Base-by-base conservation (phyloP, 2,797 vertebrate genomes). In the Triplophysa bombifrons region DNA sequence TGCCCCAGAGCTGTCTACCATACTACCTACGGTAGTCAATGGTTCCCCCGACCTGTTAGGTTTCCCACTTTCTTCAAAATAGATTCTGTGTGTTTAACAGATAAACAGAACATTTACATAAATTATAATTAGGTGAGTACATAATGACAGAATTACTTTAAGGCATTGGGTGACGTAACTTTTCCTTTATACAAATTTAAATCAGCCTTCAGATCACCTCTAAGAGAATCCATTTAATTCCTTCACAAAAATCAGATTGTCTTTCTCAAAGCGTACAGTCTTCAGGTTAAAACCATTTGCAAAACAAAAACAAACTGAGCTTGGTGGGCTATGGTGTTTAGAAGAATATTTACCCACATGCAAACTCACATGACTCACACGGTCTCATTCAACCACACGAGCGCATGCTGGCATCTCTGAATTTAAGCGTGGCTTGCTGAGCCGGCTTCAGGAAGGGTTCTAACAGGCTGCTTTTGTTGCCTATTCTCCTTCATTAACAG, bases 401-500 rank as follows among this genome's bases (percentile, higher is more conserved):
- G 48, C 34, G n/a, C 64, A 58, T 20, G 7, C 38, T 76, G 22
- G 27, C 64, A 58, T 68, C 38, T 68, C 50, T 55, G 20, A 56
- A 50, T 19, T 66, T 72, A 20, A 48, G 58, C 20, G 34, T 19
- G 20, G 25, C 50, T 73, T 72, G 65, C 74, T 46, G 46, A 72
- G 70, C 60, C 55, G 73, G 73, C 64, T 44, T 58, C 30, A 64
- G 16, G 30, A 81, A 63, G 22, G 10, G 30, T 71, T 67, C 30
- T 34, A 50, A 78, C 58, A 55, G 74, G 66, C 58, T 38, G 44
- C 66, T 75, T 72, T 70, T 83, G 75, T 81, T 90, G 82, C 79
- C 48, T 86, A 86, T 85, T 89, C 80, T 84, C 73, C 64, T 72
- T 53, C 30, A 34, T 60, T 56, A 12, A 77, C 85, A 78, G 68